Conservation (phyloP, 2,888 invertebrate species). For the Xestia rhomboidea region DNA sequence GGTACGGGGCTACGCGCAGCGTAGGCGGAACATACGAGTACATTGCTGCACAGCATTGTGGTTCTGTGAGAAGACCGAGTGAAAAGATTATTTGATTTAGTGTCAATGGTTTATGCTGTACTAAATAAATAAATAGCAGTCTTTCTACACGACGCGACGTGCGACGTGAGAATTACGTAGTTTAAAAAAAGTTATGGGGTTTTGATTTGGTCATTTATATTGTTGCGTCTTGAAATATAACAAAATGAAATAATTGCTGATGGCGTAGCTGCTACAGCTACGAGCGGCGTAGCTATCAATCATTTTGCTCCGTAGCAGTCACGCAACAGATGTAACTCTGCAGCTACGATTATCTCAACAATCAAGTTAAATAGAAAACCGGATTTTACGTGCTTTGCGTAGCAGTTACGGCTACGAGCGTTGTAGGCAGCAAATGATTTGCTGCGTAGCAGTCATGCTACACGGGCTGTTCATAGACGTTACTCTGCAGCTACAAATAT, state of each 20-base stretch:
- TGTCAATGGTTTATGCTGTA: too few species aligned
- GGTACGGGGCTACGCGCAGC: constrained; percentile 28
- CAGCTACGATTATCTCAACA: not conserved
- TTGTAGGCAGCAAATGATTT: constrained; percentile 26
- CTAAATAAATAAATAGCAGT: not conserved
- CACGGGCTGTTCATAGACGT: constrained; percentile 14
- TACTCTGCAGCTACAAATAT: constrained; percentile 18
- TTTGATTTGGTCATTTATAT: not conserved
- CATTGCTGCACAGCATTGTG: constrained; percentile 11
- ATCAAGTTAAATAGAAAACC: not conserved
- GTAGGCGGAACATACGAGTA: constrained; percentile 42
- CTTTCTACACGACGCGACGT: not conserved
- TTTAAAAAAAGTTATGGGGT: not conserved
- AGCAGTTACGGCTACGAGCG: constrained; percentile 15
- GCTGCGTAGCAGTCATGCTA: constrained; percentile 32
- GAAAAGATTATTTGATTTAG: too few species aligned
- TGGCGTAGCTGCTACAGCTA: not conserved
- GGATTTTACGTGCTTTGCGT: not conserved
- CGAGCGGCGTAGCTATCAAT: not conserved
- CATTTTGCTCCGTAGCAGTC: not conserved
- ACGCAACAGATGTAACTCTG: not conserved
- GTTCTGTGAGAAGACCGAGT: too few species aligned
- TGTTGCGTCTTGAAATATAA: not conserved
- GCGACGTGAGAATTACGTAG: constrained; percentile 14
- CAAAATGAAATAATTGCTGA: not conserved